A percentile compares a stretch with the other conserved stretches of the same genome.
These are phyloP conservation scores for Drosophila meridionalis DNA, from an alignment of 2,888 invertebrate genomes.

Conservation along the genomic window DNA sequence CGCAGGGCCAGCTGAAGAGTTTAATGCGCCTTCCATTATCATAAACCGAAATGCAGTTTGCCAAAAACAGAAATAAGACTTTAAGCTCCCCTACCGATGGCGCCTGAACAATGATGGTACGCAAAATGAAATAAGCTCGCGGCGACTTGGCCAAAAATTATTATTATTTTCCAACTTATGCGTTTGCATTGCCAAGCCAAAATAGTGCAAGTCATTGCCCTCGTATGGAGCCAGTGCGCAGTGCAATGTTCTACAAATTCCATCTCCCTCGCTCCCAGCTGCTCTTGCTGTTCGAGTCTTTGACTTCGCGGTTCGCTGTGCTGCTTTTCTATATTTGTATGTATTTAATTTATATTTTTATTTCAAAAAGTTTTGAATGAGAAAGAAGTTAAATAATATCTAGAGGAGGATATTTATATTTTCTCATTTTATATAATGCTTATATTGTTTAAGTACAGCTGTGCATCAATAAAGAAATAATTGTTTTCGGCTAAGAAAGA, in stretches of 20 bases:
- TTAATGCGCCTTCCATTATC: slow-evolving; percentile 16
- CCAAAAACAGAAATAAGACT: not conserved
- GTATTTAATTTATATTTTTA: not conserved
- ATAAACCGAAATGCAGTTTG: slow-evolving; percentile 5
- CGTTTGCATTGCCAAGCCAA: slow-evolving; percentile 32
- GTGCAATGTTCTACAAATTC: slow-evolving; percentile 11
- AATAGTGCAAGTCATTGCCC: slow-evolving; percentile 32
- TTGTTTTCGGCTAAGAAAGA: no score
- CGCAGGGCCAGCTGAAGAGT: not conserved
- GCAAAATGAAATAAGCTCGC: slow-evolving; percentile 6
- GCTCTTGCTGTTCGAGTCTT: not conserved
- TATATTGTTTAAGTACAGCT: no score
- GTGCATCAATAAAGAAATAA: no score
- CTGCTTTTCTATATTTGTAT: not conserved
- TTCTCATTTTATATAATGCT: no score
- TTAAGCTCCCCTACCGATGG: not conserved
- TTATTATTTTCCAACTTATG: slow-evolving; percentile 22
- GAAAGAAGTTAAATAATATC: not conserved
- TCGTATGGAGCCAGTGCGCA: slow-evolving; percentile 9
- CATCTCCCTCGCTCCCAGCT: no score
- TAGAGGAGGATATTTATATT: no score
- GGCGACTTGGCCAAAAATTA: slow-evolving; percentile 11
- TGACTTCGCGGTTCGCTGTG: not conserved
- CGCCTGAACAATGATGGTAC: not conserved
- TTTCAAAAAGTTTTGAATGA: slow-evolving; percentile 1